Evolutionary conservation across 2,113 vertebrate species (phyloP), one percentile per base, ranked within the genome.

Genomic region (Eira barbara): DNA sequence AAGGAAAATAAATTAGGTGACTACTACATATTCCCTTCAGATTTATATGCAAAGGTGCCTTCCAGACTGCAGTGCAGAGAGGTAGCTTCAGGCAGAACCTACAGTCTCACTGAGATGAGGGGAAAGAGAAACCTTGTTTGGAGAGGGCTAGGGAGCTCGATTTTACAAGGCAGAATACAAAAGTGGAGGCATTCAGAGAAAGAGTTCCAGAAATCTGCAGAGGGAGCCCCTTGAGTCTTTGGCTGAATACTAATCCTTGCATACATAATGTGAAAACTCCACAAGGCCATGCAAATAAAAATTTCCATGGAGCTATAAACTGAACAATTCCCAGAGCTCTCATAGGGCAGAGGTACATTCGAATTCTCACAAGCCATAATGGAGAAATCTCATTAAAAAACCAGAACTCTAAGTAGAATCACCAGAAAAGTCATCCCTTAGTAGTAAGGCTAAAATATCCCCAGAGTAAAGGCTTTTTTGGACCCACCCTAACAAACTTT

Each of bases 261-360:
- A 78, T 89, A 63, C 34, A 59, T 93, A 93, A 96, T 93, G 36
- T 93, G 88, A 93, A 93, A 96, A 92, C 85, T 97, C 39, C 81
- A 93, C 59, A 94, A 91, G 97, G 81, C 95, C 92, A 42, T 91
- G 76, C 47, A 97, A 92, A 88, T 96, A 95, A 95, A 95, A 97
- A 94, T 85, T 88, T 55, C 81, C 81, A 78, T 52, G 81, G 80
- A 96, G n/a, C 91, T 89, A 47, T 89, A 95, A 92, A 86, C 52
- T 67, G 55, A 95, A 90, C 86, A 91, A 83, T 90, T 95, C 94
- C 92, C 94, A 94, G 90, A 94, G 47, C 86, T 96, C 79, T 73
- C n/a, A 47, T 57, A 80, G 55, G 73, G 49, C 85, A 93, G 73
- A 93, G 76, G 25, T 82, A 25, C 47, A 92, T 94, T 93, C 93